Evolutionary conservation across 2,797 vertebrate species (phyloP).

Genomic region (Lepus townsendii): DNA sequence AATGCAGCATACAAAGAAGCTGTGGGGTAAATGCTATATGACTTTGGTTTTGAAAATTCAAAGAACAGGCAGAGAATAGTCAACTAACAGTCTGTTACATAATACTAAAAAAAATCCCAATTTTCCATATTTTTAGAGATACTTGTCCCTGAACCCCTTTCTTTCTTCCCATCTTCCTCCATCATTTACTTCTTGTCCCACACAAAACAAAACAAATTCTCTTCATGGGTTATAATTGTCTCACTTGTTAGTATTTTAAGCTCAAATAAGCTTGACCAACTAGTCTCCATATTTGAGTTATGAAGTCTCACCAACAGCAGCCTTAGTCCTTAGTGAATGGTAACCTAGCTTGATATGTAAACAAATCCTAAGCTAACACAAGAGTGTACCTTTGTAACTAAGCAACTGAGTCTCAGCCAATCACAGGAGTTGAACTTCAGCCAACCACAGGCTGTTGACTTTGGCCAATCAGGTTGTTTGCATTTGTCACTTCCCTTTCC

Average conservation of each 20-base stretch:
- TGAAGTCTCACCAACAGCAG: too few relatives aligned
- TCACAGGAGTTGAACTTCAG: too few relatives aligned
- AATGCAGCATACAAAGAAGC: neutral
- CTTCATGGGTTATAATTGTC: neutral
- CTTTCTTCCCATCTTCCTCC: neutral
- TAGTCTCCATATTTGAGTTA: too few relatives aligned
- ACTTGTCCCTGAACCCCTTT: neutral
- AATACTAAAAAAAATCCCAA: neutral
- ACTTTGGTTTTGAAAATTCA: neutral
- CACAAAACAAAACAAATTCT: neutral
- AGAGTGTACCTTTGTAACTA: too few relatives aligned
- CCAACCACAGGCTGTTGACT: too few relatives aligned
- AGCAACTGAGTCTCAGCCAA: too few relatives aligned
- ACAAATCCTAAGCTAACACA: too few relatives aligned
- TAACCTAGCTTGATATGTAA: too few relatives aligned
- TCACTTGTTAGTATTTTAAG: neutral
- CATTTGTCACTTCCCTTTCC: too few relatives aligned
- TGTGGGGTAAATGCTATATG: slow-evolving; percentile 3
- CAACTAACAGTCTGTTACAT: neutral
- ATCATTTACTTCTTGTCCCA: neutral
- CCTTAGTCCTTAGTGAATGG: too few relatives aligned
- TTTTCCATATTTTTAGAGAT: slow-evolving; percentile 43
- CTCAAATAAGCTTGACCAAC: too few relatives aligned
- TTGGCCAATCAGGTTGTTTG: too few relatives aligned
- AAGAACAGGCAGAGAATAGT: neutral